phyloP scores from a whole-genome alignment of 2,797 vertebrate species.

The Selene dorsalis region DNA sequence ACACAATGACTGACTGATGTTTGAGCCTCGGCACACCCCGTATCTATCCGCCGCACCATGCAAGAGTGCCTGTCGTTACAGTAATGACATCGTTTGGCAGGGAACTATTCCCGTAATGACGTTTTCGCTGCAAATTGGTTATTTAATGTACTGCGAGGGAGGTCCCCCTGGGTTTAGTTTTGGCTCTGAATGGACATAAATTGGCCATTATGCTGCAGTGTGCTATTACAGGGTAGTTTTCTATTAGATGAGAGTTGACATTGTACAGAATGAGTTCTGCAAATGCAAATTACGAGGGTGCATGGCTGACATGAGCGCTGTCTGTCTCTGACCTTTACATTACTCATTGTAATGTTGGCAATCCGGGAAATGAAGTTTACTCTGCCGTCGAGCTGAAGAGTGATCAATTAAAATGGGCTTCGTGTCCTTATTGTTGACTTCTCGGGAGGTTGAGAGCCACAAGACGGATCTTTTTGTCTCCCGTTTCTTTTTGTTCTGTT shows the following conservation, averaged over 20 bases:
- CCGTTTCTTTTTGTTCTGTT: too few relatives aligned
- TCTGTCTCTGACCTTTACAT: slow-evolving; percentile 48
- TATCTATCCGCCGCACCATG: slow-evolving; percentile 9
- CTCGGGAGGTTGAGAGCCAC: background rate
- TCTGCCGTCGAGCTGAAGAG: slow-evolving; percentile 4
- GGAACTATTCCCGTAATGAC: slow-evolving; percentile 56
- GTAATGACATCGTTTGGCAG: slow-evolving; percentile 67
- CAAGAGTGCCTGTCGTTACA: slow-evolving; percentile 41
- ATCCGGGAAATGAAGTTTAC: slow-evolving; percentile 35
- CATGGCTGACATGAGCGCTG: slow-evolving; percentile 22
- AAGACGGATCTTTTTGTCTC: background rate
- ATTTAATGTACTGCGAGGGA: slow-evolving; percentile 52
- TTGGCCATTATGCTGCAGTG: slow-evolving; percentile 46
- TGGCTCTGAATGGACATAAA: slow-evolving; percentile 51
- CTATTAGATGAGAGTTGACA: slow-evolving; percentile 37
- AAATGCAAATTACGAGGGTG: slow-evolving; percentile 50
- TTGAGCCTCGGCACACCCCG: slow-evolving; percentile 2
- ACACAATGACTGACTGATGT: slow-evolving; percentile 47
- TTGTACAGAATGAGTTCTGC: slow-evolving; percentile 49
- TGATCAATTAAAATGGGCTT: slow-evolving; percentile 28
- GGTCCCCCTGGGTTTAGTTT: slow-evolving; percentile 36
- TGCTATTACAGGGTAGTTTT: slow-evolving; percentile 39
- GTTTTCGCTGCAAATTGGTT: slow-evolving; percentile 59
- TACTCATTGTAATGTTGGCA: slow-evolving; percentile 2
- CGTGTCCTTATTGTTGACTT: slow-evolving; percentile 17